Evolutionary conservation across 2,888 invertebrate genomes (phyloP), one percentile per base, ranked within the genome.

Genomic region (Biston stratarius): DNA sequence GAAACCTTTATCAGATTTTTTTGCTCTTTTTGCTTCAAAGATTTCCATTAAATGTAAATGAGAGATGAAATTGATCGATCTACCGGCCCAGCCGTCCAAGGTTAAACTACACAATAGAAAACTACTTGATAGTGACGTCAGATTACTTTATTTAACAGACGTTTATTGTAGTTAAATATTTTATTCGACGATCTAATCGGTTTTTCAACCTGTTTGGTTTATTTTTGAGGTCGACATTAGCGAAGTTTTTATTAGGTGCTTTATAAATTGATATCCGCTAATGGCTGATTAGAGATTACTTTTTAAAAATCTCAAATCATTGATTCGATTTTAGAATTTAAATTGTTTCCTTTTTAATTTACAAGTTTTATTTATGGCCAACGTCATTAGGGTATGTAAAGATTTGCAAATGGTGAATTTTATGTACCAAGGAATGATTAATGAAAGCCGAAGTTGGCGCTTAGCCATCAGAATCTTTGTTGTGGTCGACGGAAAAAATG

Each of bases 361-460:
- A 56, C 53, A 58, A 49, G 51, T 49, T 48, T 64, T 73, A 74
- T 78, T 76, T 76, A 72, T 75, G 72, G 71, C 76, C 73, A 61
- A 74, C 74, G 80, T 80, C 80, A 79, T 77, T 80, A 74, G 74
- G 75, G 75, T 79, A 81, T 80, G 78, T 78, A 79, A 76, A 74
- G 81, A 81, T 85, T 85, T 87, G 84, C 84, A 84, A 84, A 84
- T 82, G 81, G 80, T 76, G 74, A 78, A 78, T 80, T 84, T 80
- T 83, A 83, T 81, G 82, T 83, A 82, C 79, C 78, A 74, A 74
- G 77, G 81, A 83, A 87, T 90, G 90, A 91, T 90, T 86, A 86
- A 91, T 89, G 82, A 80, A 75, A 70, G 76, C 74, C 68, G 81
- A 82, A 83, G 74, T 89, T 91, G 90, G 90, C 90, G 72, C 70